These are phyloP conservation scores for Phaethornis superciliosus DNA, from an alignment of 2,113 vertebrate genomes.

Conservation along the genomic window DNA sequence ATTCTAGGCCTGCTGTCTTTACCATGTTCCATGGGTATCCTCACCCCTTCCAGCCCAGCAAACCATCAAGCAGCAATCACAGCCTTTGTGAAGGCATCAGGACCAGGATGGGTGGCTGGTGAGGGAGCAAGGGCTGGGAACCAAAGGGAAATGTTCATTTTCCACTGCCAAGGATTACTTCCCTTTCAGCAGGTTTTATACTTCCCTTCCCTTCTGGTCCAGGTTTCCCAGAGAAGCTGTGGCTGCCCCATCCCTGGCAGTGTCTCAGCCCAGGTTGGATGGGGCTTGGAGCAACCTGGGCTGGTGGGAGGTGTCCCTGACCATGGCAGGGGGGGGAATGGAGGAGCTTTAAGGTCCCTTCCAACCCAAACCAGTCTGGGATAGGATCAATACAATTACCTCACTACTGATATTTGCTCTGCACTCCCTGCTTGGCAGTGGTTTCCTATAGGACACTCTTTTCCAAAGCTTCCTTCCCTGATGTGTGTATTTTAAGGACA, in stretches of 20 bases:
- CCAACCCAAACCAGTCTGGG: too few species aligned
- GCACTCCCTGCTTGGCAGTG: background rate
- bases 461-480: background rate
- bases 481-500: background rate
- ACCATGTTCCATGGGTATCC: background rate
- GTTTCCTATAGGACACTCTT: background rate
- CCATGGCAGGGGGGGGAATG: too few species aligned
- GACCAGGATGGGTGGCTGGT: background rate
- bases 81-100: background rate
- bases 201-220: too few species aligned
- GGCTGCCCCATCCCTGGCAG: too few species aligned
- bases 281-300: too few species aligned
- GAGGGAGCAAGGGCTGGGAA: fast-evolving
- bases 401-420: background rate
- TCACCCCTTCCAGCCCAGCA: background rate
- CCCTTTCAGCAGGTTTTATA: background rate
- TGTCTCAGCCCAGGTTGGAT: too few species aligned
- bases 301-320: too few species aligned
- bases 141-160: background rate
- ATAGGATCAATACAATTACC: background rate
- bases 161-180: background rate
- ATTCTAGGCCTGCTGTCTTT: background rate
- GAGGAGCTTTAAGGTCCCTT: too few species aligned
- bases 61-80: too few species aligned
- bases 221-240: too few species aligned